Evolutionary conservation across 2,113 vertebrate species (phyloP), one percentile per base, ranked within the genome.

Genomic region (Sinocyclocheilus rhinocerous): DNA sequence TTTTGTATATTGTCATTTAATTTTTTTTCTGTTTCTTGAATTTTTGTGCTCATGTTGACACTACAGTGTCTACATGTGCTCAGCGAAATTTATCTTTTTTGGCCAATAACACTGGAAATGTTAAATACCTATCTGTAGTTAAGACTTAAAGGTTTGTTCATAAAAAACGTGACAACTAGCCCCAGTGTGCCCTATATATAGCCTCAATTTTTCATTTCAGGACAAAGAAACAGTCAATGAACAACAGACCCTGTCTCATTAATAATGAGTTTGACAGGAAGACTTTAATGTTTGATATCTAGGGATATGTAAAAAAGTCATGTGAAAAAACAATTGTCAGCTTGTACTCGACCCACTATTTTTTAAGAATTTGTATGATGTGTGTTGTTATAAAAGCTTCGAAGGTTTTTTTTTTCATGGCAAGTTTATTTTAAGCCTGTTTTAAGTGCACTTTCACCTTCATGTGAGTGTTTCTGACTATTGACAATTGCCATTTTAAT

Each of bases 401-500:
- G 42, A 85, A 87, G 89, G 88, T n/a, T 48, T 81, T 10, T 10
- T 42, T 42, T 42, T 42, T 24, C 73, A 6, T 24, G 45, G 36
- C 8, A 90, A 89, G 89, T 93, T 93, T 94, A 94, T 94, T 94
- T 95, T 93, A 94, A 61, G 16, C 45, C 39, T 85, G 61, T 86
- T 88, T 76, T 26, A 50, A 50, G 81, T 91, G 90, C 90, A 88
- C 92, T 84, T 87, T 90, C 72, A 85, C 82, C 84, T 82, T 55
- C 61, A 89, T 59, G 79, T 86, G 77, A 91, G 87, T 81, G 87
- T 84, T 75, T 84, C 89, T 91, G 90, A 91, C 90, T 90, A 88
- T 91, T 90, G 86, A 89, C 90, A 85, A 91, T 78, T 83, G 69
- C 29, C 61, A 76, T 89, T 93, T 93, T 91, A 91, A 92, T 93